Evolutionary conservation across 1,140 invertebrate species (phyloP), one percentile per base, ranked within the genome.

Genomic region (Lycorma delicatula): DNA sequence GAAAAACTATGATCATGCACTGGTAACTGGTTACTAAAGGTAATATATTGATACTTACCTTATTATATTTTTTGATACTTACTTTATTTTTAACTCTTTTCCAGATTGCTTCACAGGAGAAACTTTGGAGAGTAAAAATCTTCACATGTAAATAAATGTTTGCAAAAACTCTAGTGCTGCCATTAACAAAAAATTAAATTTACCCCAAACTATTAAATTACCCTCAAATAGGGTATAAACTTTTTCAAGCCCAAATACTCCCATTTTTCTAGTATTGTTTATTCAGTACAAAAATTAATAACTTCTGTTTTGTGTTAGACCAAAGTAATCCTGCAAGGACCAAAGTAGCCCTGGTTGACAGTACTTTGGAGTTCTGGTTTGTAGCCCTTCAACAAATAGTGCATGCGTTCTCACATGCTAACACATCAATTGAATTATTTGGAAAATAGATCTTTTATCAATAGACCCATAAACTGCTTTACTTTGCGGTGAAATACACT

Each of bases 111-210:
- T 4, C 34, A 51, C 27, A 57, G 7, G 3, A 1, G n/a, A 23
- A 57, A 57, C 46, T 57, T 48, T 48, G 20, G 23, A 22, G 16
- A 46, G 41, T 38, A 54, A 27, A 31, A 53, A 28, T 41, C 25
- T 58, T 58, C 50, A 28, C 26, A 2, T 34, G 27, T 16, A 53
- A 58, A 28, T 23, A 25, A n/a, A 53, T 53, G 36, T 46, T 58
- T 58, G 12, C 49, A 53, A 41, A 47, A 27, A 34, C n/a, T 22
- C 25, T 3, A 54, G 48, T 58, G 50, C 22, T 27, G 25, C 20
- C 46, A 9, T 34, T 50, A 57, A 57, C 11, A 57, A 57, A 50
- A 57, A 29, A 44, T 27, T 5, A 57, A 29, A 57, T 27, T 57
- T 48, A 57, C 4, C 20, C 31, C n/a, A 27, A 57, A 31, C 28